Evolutionary conservation across 1,140 invertebrate genomes (phyloP).

Genomic region (Sitophilus oryzae): DNA sequence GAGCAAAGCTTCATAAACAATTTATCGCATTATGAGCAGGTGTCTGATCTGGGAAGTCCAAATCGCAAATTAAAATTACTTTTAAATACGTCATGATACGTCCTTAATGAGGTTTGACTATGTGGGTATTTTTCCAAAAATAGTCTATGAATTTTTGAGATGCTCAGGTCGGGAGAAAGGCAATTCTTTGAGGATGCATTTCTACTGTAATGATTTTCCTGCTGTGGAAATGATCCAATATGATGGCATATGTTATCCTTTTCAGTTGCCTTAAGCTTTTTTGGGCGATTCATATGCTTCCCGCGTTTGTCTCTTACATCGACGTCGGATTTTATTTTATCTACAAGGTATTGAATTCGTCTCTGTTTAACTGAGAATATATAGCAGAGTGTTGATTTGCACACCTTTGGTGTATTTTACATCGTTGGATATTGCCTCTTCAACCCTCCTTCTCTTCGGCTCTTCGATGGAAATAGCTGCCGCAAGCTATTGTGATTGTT

Average conservation of each 20-base stretch:
- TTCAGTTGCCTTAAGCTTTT: not conserved
- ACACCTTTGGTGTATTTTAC: constrained; percentile 1
- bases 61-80: constrained; percentile 13
- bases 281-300: constrained; percentile 5
- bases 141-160: constrained; percentile 8
- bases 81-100: constrained; percentile 10
- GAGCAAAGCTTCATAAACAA: constrained; percentile 2
- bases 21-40: constrained; percentile 12
- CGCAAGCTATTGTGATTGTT: not conserved
- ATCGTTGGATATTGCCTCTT: not conserved
- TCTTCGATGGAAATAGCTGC: not conserved
- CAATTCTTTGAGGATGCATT: constrained; percentile 11
- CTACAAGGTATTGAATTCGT: not conserved
- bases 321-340: constrained; percentile 9
- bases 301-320: constrained; percentile 9
- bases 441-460: constrained; percentile 1
- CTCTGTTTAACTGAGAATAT: constrained; percentile 7
- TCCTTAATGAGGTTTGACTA: not conserved
- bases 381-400: constrained; percentile 5
- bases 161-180: not conserved
- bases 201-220: constrained; percentile 13
- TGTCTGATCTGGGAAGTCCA: constrained; percentile 10
- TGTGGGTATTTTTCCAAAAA: constrained; percentile 7
- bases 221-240: not conserved
- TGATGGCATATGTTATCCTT: constrained; percentile 4